phyloP scores from a whole-genome alignment of 1,140 invertebrate genomes.

The Mercenaria mercenaria region DNA sequence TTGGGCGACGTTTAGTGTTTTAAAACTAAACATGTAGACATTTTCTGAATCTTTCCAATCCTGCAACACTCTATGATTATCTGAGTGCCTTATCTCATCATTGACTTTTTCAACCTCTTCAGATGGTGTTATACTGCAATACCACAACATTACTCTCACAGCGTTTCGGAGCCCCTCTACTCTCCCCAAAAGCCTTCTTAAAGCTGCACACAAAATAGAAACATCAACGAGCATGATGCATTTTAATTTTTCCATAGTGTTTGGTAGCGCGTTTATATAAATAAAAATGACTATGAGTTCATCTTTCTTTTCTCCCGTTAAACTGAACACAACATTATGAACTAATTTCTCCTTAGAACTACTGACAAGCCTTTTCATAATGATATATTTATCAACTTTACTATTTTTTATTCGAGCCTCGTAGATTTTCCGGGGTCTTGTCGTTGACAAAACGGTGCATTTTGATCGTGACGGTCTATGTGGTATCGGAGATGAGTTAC shows the following conservation, averaged over 20 bases:
- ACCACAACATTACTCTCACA: not conserved
- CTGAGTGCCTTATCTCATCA: not conserved
- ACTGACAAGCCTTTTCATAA: not conserved
- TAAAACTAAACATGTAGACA: not conserved
- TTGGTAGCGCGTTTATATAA: not conserved
- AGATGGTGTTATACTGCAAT: not conserved
- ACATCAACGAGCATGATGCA: not conserved
- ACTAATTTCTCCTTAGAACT: not conserved
- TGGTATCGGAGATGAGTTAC: not conserved
- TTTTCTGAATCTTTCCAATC: not conserved
- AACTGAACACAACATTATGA: not conserved
- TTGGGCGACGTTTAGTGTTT: not conserved
- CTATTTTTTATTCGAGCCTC: not conserved
- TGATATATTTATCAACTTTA: not conserved
- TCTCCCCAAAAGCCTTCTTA: not conserved
- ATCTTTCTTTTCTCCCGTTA: not conserved
- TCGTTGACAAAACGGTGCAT: not conserved
- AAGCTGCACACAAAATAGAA: not conserved
- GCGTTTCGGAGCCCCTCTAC: not conserved
- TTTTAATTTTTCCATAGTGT: not conserved
- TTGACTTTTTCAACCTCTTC: not conserved
- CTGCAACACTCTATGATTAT: not conserved
- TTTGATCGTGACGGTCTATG: not conserved
- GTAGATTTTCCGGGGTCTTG: not conserved
- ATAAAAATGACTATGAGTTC: no score